Conservation (phyloP, 92 coral and sea anemone species). For the Pocillopora meandrina region DNA sequence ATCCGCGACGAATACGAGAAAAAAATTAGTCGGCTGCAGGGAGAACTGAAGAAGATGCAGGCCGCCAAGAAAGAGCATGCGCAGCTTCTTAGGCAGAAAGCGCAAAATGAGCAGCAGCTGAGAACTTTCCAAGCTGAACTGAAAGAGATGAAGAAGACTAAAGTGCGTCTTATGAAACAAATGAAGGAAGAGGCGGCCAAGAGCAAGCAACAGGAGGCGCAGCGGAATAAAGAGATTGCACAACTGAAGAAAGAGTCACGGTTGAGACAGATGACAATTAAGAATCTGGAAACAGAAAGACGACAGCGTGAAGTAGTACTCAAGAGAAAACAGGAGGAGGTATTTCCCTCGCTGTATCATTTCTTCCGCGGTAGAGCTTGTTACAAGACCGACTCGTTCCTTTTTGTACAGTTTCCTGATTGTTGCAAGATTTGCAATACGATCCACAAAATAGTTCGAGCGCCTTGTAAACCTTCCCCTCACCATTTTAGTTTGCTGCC, state of each 20-base stretch:
- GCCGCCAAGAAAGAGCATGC: constrained; percentile 93
- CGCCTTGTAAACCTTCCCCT: too few species aligned
- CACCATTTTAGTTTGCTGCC: too few species aligned
- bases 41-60: constrained; percentile 91
- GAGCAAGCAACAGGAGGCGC: constrained; percentile 89
- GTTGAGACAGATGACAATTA: constrained; percentile 80
- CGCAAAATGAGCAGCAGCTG: constrained; percentile 88
- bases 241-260: constrained; percentile 94
- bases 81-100: constrained; percentile 82
- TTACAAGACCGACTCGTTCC: too few species aligned
- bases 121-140: constrained; percentile 78
- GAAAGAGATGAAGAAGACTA: constrained; percentile 84
- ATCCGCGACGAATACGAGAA: constrained; percentile 85
- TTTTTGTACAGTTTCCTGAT: too few species aligned
- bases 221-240: constrained; percentile 80
- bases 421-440: too few species aligned
- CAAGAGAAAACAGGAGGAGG: constrained; percentile 93
- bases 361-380: not conserved
- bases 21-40: constrained; percentile 75
- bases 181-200: constrained; percentile 95
- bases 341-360: constrained; percentile 5
- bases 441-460: too few species aligned
- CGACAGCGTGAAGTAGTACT: constrained; percentile 86
- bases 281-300: constrained; percentile 84
- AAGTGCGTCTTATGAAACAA: constrained; percentile 93